Conservation (phyloP, 2,113 vertebrate genomes). For the Noturus placidus region DNA sequence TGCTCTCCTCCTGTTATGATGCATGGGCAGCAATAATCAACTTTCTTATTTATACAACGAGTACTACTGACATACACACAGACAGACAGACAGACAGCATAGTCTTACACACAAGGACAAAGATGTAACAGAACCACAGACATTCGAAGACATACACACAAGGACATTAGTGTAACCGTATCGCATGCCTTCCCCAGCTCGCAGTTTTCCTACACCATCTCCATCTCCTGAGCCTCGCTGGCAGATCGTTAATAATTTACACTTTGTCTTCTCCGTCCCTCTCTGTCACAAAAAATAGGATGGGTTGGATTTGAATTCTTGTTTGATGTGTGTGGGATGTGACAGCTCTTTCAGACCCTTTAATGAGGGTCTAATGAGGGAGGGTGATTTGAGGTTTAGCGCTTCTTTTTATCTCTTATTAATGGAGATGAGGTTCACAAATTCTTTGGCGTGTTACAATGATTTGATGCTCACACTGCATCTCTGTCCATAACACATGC, state of each 20-base stretch:
- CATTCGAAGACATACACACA: slow-evolving; percentile 12
- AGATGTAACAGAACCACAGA: slow-evolving; percentile 43
- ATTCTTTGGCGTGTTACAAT: not conserved
- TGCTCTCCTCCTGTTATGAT: not conserved
- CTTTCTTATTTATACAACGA: not conserved
- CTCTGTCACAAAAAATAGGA: not conserved
- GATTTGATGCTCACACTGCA: not conserved
- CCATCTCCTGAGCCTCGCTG: not conserved
- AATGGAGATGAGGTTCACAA: not conserved
- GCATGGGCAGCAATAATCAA: not conserved
- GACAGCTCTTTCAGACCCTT: not conserved
- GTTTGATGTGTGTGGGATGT: not conserved
- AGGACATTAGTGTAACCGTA: slow-evolving; percentile 35
- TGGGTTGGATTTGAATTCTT: not conserved
- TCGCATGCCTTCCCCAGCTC: slow-evolving; percentile 8
- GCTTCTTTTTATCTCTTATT: not conserved
- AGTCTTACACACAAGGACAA: slow-evolving; percentile 49
- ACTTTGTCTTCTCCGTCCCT: not conserved
- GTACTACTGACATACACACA: not conserved
- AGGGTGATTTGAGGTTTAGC: not conserved
- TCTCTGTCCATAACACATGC: slow-evolving; percentile 18
- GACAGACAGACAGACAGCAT: not conserved
- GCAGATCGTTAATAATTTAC: slow-evolving; percentile 62
- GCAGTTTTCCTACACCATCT: slow-evolving; percentile 1
- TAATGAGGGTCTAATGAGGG: not conserved